These are phyloP conservation scores for Dorcus hopei DNA, from an alignment of 2,888 invertebrate genomes.

Conservation along the genomic window DNA sequence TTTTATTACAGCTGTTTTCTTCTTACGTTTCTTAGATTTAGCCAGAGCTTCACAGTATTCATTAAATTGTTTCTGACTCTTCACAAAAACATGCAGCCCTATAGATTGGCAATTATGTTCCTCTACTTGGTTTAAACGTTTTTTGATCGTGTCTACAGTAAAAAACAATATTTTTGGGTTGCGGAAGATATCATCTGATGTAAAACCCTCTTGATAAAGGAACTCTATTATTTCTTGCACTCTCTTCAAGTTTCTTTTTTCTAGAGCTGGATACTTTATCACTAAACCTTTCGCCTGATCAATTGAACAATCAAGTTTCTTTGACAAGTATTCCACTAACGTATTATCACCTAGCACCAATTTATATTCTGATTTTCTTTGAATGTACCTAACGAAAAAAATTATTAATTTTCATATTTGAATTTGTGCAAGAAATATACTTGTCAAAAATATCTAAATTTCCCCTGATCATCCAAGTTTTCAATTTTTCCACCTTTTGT, in stretches of 20 bases:
- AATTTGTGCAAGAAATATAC: conserved; percentile 33
- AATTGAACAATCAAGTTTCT: conserved; percentile 42
- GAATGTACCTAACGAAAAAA: conserved; percentile 39
- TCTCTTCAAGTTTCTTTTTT: conserved; percentile 46
- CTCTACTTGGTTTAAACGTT: conserved; percentile 42
- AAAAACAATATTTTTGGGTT: conserved; percentile 49
- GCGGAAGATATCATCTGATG: conserved; percentile 42
- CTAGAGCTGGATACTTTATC: conserved; percentile 44
- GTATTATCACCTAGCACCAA: conserved; percentile 44
- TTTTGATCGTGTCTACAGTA: conserved; percentile 45
- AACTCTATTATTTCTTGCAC: conserved; percentile 49
- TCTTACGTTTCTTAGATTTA: conserved; percentile 21
- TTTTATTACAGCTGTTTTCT: background rate
- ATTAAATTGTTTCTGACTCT: conserved; percentile 43
- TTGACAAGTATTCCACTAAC: conserved; percentile 45
- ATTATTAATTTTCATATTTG: conserved; percentile 1
- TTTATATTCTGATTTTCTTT: conserved; percentile 42
- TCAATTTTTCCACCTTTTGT: conserved; percentile 41
- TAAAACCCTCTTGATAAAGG: conserved; percentile 45
- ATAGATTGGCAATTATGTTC: conserved; percentile 36
- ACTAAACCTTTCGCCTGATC: conserved; percentile 39
- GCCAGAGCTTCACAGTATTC: conserved; percentile 37
- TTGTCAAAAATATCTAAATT: conserved; percentile 39
- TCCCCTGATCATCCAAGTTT: conserved; percentile 53
- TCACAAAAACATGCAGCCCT: conserved; percentile 42